Conservation (phyloP, 2,797 vertebrate species). For the Neopelma chrysocephalum region DNA sequence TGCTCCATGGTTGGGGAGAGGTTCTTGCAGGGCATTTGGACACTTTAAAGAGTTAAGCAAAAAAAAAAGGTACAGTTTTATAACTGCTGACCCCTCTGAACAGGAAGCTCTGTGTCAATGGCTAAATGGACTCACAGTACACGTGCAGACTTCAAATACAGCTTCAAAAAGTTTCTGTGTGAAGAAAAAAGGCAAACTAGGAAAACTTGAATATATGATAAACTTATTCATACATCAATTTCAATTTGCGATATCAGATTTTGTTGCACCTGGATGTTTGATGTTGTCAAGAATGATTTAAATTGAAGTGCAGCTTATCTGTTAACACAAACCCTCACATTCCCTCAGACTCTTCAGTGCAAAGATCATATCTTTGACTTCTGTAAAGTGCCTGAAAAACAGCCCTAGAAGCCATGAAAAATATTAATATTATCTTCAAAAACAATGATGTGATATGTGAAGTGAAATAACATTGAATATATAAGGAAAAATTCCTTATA, state of each 20-base stretch:
- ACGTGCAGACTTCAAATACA: not conserved
- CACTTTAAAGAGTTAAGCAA: not conserved
- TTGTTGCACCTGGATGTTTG: constrained; percentile 30
- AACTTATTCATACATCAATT: not conserved
- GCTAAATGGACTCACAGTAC: not conserved
- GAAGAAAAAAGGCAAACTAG: not conserved
- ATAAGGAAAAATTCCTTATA: not conserved
- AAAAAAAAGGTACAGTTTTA: not conserved
- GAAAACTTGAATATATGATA: not conserved
- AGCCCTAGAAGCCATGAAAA: not conserved
- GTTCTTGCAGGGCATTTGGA: not conserved
- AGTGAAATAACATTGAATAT: not conserved
- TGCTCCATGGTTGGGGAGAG: not conserved
- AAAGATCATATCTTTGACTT: not conserved
- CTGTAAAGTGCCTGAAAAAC: not conserved
- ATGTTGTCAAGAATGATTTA: constrained; percentile 29
- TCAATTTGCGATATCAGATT: constrained; percentile 20
- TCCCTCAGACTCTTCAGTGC: not conserved
- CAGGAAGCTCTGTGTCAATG: not conserved
- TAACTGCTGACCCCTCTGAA: not conserved
- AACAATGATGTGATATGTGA: not conserved
- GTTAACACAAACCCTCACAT: not conserved
- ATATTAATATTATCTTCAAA: not conserved
- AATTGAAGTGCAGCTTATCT: not conserved
- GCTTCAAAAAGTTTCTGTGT: not conserved